These are phyloP conservation scores for Montipora cactus DNA, from an alignment of 64 coral and sea anemone species.

Conservation along the genomic window DNA sequence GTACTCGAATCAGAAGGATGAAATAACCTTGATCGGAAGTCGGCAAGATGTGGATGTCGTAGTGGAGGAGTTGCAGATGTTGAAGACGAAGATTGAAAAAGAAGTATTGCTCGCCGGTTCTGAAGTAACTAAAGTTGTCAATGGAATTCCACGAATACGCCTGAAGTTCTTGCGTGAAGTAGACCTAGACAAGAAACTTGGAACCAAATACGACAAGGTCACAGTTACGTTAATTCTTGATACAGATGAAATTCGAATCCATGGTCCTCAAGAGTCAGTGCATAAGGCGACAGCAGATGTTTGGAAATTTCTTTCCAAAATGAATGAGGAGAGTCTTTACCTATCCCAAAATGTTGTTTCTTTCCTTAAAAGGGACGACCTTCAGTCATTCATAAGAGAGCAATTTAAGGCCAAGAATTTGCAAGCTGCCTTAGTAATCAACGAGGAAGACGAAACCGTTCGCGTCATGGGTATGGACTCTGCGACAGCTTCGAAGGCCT, in stretches of 20 bases:
- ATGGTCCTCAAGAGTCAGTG: not conserved
- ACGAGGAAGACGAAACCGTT: not conserved
- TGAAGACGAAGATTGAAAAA: not conserved
- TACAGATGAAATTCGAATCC: not conserved
- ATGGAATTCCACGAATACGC: not conserved
- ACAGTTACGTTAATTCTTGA: not conserved
- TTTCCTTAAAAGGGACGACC: not conserved
- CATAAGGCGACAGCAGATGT: not conserved
- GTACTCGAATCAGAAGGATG: not conserved
- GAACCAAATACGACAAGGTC: not conserved
- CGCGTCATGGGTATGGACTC: constrained; percentile 23
- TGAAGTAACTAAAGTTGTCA: not conserved
- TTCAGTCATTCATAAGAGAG: not conserved
- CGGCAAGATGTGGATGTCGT: not conserved
- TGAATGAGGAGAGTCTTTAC: not conserved
- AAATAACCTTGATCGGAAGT: not conserved
- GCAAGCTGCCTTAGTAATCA: not conserved
- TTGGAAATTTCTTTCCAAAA: not conserved
- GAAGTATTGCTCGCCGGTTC: not conserved
- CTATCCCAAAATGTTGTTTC: not conserved
- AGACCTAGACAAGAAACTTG: constrained; percentile 19
- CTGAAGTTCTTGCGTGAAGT: not conserved
- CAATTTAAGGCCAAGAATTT: constrained; percentile 26
- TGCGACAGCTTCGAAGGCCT: not conserved
- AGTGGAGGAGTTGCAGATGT: not conserved